Evolutionary conservation across 2,797 vertebrate genomes (phyloP).

Genomic region (Dendrocincla fuliginosa): DNA sequence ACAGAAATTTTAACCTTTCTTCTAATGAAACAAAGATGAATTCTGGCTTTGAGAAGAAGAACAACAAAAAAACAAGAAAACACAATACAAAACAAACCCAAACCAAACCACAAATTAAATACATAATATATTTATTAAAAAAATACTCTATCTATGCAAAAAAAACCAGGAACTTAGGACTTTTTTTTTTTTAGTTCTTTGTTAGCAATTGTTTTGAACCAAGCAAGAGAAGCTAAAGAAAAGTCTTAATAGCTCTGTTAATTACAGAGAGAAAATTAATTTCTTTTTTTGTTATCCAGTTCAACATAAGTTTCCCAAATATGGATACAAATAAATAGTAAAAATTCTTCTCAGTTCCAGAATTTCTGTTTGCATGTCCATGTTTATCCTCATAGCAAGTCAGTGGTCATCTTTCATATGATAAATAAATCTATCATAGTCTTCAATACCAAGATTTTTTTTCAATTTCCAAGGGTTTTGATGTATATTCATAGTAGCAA

Average conservation of each 20-base stretch:
- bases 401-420: neutral
- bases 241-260: neutral
- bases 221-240: neutral
- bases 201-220: neutral
- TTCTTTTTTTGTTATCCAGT: neutral
- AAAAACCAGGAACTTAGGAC: accelerated
- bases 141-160: neutral
- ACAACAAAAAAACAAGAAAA: neutral
- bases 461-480: neutral
- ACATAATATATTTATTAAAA: neutral
- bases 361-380: neutral
- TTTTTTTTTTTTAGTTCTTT: neutral
- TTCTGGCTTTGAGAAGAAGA: neutral
- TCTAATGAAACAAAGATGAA: neutral
- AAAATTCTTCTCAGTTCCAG: neutral
- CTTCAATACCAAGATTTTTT: neutral
- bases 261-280: neutral
- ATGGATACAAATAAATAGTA: neutral
- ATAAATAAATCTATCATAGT: neutral
- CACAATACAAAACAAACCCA: neutral
- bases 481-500: neutral
- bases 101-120: neutral
- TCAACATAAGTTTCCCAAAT: neutral
- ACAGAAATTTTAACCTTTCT: neutral
- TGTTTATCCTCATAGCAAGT: neutral